phyloP scores from a whole-genome alignment of 2,113 vertebrate genomes.

The Platysteira castanea region DNA sequence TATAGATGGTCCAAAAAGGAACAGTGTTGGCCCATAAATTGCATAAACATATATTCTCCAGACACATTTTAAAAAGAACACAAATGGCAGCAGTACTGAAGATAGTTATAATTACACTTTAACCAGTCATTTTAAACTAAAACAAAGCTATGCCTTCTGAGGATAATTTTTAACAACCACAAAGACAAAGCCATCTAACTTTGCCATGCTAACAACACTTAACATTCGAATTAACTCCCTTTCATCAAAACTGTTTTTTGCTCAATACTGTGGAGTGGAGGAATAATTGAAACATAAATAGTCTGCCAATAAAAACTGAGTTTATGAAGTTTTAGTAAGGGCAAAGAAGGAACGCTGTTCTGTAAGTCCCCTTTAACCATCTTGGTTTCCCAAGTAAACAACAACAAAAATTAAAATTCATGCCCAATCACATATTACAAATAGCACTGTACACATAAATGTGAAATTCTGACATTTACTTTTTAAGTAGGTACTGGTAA shows the following conservation, averaged over 20 bases:
- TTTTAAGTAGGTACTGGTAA: neutral
- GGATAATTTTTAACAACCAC: neutral
- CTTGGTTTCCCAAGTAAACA: neutral
- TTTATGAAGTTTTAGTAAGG: neutral
- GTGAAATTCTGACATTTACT: neutral
- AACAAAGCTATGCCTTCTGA: neutral
- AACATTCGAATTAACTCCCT: neutral
- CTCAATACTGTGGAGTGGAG: neutral
- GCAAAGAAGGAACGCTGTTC: neutral
- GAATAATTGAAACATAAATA: neutral
- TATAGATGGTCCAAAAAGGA: constrained; percentile 31
- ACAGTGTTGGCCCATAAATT: constrained; percentile 3
- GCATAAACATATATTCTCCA: constrained; percentile 25
- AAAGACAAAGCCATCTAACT: neutral
- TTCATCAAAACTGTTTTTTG: neutral
- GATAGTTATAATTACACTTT: constrained; percentile 26
- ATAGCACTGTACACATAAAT: neutral
- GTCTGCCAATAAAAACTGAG: neutral
- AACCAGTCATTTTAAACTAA: constrained; percentile 4
- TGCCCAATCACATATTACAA: neutral
- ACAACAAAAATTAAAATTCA: neutral
- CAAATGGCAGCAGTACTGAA: constrained; percentile 25
- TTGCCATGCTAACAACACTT: neutral
- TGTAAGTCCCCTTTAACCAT: neutral
- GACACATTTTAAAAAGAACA: neutral